A percentile compares a stretch with the other conserved stretches of the same genome.
phyloP scores from a whole-genome alignment of 37 sponge, comb jelly and placozoan species.

The Halisarca cf. caerulea region DNA sequence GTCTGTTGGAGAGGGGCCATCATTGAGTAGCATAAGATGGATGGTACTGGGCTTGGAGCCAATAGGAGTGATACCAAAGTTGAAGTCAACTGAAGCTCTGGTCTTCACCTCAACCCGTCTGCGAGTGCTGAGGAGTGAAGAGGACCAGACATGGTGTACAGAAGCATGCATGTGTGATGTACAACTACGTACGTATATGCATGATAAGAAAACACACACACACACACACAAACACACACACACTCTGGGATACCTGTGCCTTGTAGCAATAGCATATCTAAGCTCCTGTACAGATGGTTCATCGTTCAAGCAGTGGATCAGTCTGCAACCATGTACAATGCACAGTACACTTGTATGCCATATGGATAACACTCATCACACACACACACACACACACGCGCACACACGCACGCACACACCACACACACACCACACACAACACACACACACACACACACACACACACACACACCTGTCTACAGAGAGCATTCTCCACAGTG shows the following conservation, averaged over 20 bases:
- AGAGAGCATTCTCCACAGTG: constrained; percentile 81
- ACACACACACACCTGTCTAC: constrained; percentile 67
- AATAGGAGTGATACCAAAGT: constrained; percentile 83
- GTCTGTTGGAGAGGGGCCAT: constrained; percentile 54
- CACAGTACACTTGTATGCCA: too few species aligned
- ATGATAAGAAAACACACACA: neutral
- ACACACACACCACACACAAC: constrained; percentile 8
- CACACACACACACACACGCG: neutral
- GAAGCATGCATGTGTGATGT: too few species aligned
- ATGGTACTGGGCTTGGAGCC: constrained; percentile 42
- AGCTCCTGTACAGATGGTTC: constrained; percentile 80
- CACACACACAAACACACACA: neutral
- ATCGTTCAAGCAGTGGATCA: constrained; percentile 64
- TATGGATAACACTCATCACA: neutral
- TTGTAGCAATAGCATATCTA: constrained; percentile 81
- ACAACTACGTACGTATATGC: neutral
- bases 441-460: constrained; percentile 12
- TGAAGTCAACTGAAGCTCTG: constrained; percentile 68
- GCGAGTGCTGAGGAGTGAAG: constrained; percentile 26
- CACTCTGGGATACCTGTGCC: constrained; percentile 57
- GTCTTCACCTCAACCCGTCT: constrained; percentile 68
- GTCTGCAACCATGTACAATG: constrained; percentile 16
- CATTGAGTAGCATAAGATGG: constrained; percentile 64
- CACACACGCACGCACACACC: neutral
- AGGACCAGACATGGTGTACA: too few species aligned